Base-by-base conservation (phyloP, 2,888 invertebrate species). In the Phaedon cochleariae region DNA sequence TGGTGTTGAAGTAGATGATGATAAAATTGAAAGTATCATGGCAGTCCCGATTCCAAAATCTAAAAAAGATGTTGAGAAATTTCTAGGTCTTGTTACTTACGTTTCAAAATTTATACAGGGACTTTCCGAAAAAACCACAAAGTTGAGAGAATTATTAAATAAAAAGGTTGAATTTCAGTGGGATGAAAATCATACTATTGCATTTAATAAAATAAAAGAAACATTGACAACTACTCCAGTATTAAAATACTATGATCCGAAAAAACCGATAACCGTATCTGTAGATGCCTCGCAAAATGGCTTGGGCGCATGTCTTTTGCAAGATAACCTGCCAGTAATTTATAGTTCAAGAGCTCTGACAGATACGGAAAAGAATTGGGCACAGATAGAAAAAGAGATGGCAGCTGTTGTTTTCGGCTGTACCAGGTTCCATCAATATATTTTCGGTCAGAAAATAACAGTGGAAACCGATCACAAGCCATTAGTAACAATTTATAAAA, bases 401-500 rank as follows among this genome's bases (percentile, higher is more conserved):
- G 66, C 76, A 26, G 71, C 73, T 0, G 66, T 79, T 31, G 54
- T 73, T 29, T 77, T 75, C 59, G 76, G 73, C 9, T 72, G 78
- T 9, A 70, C 67, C 55, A 67, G 64, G 58, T 69, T 64, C 64
- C 61, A 71, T 37, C 60, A 69, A 55, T 73, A 66, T 37, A 41
- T 62, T 37, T 64, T 48, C 58, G 62, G 60, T 7, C 59, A 52
- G 59, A 55, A 54, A 49, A 53, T 74, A 9, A 52, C 51, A 7
- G 69, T 77, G 4, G 63, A 75, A 55, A 71, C 69, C n/a, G 76
- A 77, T 55, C 75, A 77, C 29, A 70, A 72, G 55, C 76, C 75
- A 1, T 60, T 76, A 57, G 69, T 66, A 52, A 49, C 67, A 51
- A 68, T 76, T 49, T 69, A 70, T 51, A 67, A 70, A 53, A 73